Evolutionary conservation across 2,113 vertebrate genomes (phyloP).

Genomic region (Sander vitreus): DNA sequence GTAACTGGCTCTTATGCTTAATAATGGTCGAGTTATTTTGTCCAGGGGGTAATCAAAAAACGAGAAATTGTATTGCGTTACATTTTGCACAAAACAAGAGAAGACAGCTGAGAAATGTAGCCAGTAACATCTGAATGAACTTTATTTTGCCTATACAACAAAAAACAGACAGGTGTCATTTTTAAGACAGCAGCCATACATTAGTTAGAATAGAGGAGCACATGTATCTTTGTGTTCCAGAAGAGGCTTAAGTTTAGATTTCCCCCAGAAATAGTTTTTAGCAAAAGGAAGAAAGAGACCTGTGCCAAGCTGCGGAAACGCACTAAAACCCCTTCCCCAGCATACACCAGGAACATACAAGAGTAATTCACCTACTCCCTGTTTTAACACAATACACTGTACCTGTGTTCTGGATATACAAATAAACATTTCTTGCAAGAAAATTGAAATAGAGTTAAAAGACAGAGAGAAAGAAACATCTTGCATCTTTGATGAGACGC

Average conservation of each 20-base stretch:
- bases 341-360: constrained; percentile 5
- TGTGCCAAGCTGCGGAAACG: constrained; percentile 7
- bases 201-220: constrained; percentile 16
- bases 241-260: constrained; percentile 7
- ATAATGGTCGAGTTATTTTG: not conserved
- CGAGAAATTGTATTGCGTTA: not conserved
- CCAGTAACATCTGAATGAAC: constrained; percentile 34
- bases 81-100: not conserved
- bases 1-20: not conserved
- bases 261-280: not conserved
- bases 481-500: not conserved
- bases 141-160: constrained; percentile 54
- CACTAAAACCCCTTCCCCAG: not conserved
- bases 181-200: constrained; percentile 34
- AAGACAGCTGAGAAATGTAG: not conserved
- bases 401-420: constrained; percentile 5
- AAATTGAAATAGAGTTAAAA: not conserved
- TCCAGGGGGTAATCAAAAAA: too few relatives aligned
- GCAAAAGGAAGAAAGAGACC: not conserved
- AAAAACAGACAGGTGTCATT: constrained; percentile 24
- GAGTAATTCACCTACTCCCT: not conserved
- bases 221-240: constrained; percentile 6
- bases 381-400: not conserved
- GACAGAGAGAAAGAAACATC: not conserved
- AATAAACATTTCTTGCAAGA: constrained; percentile 11